A percentile compares a stretch with the other conserved stretches of the same genome.
These are phyloP conservation scores for Scaeva pyrastri DNA, from an alignment of 2,888 invertebrate species.

Conservation along the genomic window DNA sequence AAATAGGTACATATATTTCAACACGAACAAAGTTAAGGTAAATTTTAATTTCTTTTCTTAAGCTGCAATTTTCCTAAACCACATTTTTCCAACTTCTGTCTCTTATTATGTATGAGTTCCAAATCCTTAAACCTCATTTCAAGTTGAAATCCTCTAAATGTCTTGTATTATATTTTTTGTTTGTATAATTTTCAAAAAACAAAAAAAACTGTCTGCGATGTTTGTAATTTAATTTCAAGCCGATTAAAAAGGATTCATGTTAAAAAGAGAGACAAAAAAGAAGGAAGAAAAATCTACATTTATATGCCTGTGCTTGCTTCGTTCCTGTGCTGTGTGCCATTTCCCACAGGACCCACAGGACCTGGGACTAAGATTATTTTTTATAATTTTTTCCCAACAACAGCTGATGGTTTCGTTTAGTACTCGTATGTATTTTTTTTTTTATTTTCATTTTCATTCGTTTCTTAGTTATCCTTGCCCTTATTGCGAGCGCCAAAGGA, in stretches of 20 bases:
- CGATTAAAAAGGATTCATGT: conserved; percentile 59
- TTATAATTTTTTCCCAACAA: conserved; percentile 46
- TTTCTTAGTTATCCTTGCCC: conserved; percentile 55
- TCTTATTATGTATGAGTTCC: not conserved
- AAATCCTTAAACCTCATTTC: not conserved
- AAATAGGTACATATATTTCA: too few relatives aligned
- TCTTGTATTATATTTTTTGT: conserved; percentile 49
- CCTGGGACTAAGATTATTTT: conserved; percentile 49
- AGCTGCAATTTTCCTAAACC: too few relatives aligned
- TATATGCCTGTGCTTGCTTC: conserved; percentile 17
- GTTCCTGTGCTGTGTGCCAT: conserved; percentile 31
- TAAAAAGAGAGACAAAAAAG: conserved; percentile 14
- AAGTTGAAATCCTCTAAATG: conserved; percentile 33
- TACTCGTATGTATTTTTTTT: conserved; percentile 2
- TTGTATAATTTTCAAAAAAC: conserved; percentile 32
- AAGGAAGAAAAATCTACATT: conserved; percentile 9
- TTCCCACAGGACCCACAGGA: conserved; percentile 34
- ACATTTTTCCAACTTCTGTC: too few relatives aligned
- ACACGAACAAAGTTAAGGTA: too few relatives aligned
- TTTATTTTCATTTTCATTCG: conserved; percentile 22
- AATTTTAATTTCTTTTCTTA: too few relatives aligned
- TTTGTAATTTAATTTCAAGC: conserved; percentile 69
- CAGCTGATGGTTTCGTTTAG: conserved; percentile 41
- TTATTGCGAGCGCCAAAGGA: conserved; percentile 65
- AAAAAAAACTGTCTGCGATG: not conserved